phyloP scores from a whole-genome alignment of 2,113 vertebrate genomes.

The Cebidichthys violaceus region DNA sequence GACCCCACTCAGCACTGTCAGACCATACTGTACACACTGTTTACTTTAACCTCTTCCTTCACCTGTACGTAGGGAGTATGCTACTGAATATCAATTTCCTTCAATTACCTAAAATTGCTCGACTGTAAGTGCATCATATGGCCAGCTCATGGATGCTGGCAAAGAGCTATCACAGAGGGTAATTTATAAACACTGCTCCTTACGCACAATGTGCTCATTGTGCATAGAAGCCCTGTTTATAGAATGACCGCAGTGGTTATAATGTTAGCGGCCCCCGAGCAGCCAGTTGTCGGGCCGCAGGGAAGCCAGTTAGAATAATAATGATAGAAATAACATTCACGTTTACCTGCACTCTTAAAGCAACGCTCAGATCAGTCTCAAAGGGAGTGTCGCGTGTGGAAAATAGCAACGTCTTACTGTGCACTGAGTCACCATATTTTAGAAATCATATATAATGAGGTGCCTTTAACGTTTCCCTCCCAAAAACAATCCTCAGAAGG shows the following conservation, averaged over 20 bases:
- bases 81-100: slow-evolving; percentile 56
- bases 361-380: slow-evolving; percentile 27
- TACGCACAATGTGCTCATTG: slow-evolving; percentile 81
- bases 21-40: slow-evolving; percentile 41
- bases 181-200: slow-evolving; percentile 57
- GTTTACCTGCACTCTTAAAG: slow-evolving; percentile 61
- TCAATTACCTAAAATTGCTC: slow-evolving; percentile 44
- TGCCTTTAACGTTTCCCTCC: slow-evolving; percentile 63
- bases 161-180: slow-evolving; percentile 57
- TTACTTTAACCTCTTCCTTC: slow-evolving; percentile 59
- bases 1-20: slow-evolving; percentile 50
- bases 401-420: slow-evolving; percentile 27
- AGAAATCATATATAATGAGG: slow-evolving; percentile 60
- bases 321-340: slow-evolving; percentile 74
- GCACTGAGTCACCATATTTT: slow-evolving; percentile 50
- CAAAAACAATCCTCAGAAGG: slow-evolving; percentile 74
- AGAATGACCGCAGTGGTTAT: slow-evolving; percentile 68
- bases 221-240: slow-evolving; percentile 66
- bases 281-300: slow-evolving; percentile 63
- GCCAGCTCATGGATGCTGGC: slow-evolving; percentile 39
- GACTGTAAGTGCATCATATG: slow-evolving; percentile 43
- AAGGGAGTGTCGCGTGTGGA: slow-evolving; percentile 6
- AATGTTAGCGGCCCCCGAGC: slow-evolving; percentile 76
- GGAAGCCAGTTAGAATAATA: slow-evolving; percentile 76
- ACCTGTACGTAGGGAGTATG: slow-evolving; percentile 32